Conservation (phyloP, 2,888 invertebrate species). For the Hirtodrosophila trivittata region DNA sequence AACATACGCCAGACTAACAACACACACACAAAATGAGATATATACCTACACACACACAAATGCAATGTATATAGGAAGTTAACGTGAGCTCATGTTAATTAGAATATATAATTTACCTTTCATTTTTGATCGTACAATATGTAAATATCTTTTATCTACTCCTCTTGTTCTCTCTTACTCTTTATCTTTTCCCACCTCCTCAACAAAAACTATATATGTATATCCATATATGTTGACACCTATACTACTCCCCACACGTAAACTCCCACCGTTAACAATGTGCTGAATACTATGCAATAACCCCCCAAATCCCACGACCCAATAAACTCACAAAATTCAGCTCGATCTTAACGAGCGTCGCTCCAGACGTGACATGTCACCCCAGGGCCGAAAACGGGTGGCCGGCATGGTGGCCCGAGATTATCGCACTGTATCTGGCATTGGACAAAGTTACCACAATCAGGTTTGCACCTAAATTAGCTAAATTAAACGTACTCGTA, state of each 20-base stretch:
- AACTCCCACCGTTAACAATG: conserved; percentile 19
- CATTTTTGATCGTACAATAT: conserved; percentile 58
- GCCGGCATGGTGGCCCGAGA: conserved; percentile 88
- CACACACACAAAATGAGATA: too few species aligned
- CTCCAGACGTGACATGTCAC: conserved; percentile 93
- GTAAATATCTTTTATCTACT: conserved; percentile 58
- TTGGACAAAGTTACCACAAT: conserved; percentile 84
- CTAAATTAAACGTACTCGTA: conserved; percentile 62
- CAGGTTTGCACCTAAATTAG: conserved; percentile 81
- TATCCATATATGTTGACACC: conserved; percentile 18
- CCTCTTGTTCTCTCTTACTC: conserved; percentile 48
- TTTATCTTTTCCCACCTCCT: conserved; percentile 21
- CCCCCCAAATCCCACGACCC: conserved; percentile 11
- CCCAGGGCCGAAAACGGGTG: conserved; percentile 89
- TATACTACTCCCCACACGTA: conserved; percentile 1
- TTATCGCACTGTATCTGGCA: conserved; percentile 84
- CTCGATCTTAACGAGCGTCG: conserved; percentile 88
- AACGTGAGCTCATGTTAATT: conserved; percentile 33
- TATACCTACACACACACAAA: conserved; percentile 26
- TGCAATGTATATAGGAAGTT: conserved; percentile 37
- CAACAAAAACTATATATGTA: conserved; percentile 1
- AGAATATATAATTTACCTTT: conserved; percentile 32
- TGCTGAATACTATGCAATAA: not conserved
- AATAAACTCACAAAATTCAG: conserved; percentile 71
- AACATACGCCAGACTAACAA: too few species aligned